These are phyloP conservation scores for Onychomys leucogaster DNA, from an alignment of 2,797 vertebrate species.

Conservation along the genomic window DNA sequence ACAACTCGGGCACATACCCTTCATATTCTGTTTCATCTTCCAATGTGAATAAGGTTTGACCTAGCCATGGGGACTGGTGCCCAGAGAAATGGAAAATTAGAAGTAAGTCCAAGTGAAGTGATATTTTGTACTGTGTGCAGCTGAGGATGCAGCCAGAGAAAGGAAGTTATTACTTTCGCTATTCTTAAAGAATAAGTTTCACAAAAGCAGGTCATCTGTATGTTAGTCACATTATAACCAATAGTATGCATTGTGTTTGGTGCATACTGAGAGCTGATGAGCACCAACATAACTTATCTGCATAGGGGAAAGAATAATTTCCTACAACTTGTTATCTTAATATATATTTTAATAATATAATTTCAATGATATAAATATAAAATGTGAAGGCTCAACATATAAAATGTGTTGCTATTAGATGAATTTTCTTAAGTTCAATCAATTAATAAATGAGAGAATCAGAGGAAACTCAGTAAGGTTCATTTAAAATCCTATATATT, in stretches of 20 bases:
- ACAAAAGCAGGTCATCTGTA: neutral
- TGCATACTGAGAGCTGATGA: neutral
- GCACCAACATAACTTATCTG: neutral
- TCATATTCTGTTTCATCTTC: neutral
- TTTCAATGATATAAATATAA: no score
- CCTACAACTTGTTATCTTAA: neutral
- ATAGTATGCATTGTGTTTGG: neutral
- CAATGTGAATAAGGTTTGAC: neutral
- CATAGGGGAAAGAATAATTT: neutral
- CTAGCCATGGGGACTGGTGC: neutral
- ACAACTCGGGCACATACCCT: neutral
- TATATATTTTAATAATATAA: no score
- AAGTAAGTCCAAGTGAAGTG: slow-evolving; percentile 16
- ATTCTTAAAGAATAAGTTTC: neutral
- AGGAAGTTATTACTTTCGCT: neutral
- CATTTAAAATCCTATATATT: neutral
- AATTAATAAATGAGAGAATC: neutral
- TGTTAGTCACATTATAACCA: neutral
- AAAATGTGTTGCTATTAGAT: neutral
- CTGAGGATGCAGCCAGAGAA: neutral
- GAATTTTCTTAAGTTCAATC: neutral
- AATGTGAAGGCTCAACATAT: neutral
- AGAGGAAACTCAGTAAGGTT: neutral
- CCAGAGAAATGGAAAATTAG: slow-evolving; percentile 10
- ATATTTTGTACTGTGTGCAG: neutral